A percentile compares a stretch with the other conserved stretches of the same genome.
phyloP scores from a whole-genome alignment of 2,888 invertebrate genomes.

The Morpho helenor region DNA sequence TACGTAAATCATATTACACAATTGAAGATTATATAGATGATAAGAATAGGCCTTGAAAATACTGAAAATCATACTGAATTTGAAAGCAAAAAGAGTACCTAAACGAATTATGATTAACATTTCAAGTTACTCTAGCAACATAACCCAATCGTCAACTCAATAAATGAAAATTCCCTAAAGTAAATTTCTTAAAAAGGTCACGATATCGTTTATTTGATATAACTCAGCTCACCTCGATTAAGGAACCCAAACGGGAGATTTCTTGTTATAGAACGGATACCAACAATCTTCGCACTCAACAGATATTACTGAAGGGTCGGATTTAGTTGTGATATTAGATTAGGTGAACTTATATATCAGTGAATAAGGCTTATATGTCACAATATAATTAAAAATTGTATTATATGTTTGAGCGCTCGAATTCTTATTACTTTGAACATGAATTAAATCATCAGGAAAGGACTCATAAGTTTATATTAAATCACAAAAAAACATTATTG shows the following conservation, averaged over 20 bases:
- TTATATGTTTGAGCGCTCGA: neutral
- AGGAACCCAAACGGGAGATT: conserved; percentile 26
- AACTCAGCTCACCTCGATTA: conserved; percentile 22
- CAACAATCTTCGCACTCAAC: conserved; percentile 26
- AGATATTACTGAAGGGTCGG: conserved; percentile 37
- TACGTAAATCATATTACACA: no score
- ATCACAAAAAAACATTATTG: no score
- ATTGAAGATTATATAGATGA: no score
- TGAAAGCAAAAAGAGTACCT: no score
- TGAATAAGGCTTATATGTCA: conserved; percentile 30
- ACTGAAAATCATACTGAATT: no score
- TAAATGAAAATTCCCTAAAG: neutral
- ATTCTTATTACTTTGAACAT: no score
- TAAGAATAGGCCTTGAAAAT: no score
- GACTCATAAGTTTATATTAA: neutral
- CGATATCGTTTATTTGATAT: conserved; percentile 18
- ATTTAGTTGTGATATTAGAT: conserved; percentile 34
- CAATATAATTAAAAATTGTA: neutral
- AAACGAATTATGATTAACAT: no score
- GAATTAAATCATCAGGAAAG: no score
- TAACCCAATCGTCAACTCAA: no score
- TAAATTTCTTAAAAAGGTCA: conserved; percentile 8
- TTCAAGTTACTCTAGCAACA: no score
- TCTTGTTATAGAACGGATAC: conserved; percentile 28
- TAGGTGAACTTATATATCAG: no score